Evolutionary conservation across 23 tunicate species (phyloP), one percentile per base, ranked within the genome.

Genomic region (Oikopleura dioica): DNA sequence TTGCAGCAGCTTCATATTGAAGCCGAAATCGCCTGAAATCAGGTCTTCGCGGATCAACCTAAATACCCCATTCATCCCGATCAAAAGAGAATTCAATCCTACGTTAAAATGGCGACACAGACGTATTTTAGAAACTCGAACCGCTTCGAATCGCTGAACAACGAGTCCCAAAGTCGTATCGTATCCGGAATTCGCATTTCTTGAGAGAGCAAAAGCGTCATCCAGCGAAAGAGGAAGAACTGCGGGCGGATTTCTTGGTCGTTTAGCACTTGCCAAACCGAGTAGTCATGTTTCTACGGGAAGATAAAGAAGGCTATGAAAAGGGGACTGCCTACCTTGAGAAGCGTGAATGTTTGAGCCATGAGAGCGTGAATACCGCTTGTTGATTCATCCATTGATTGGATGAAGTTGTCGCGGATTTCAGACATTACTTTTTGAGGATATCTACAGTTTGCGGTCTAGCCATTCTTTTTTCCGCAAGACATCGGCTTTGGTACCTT

Each of bases 391-490:
- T 86, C 99, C 50, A 91, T 69, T 0, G 97, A 82, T 34, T 87
- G 83, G 67, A 94, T 86, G 83, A 94, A 86, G 59, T 86, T 81
- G 59, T 94, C 99, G 0, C 99, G 82, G 36, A 94, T 83, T 69
- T 86, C 95, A 1, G 82, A 83, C 99, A 94, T 94, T 36, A 94
- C 79, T n/a, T n/a, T n/a, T n/a, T n/a, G n/a, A n/a, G n/a, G n/a
- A n/a, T n/a, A n/a, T n/a, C n/a, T n/a, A n/a, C n/a, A n/a, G n/a
- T n/a, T n/a, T n/a, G n/a, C n/a, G n/a, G n/a, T n/a, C n/a, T n/a
- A n/a, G n/a, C n/a, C n/a, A n/a, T n/a, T n/a, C n/a, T n/a, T n/a
- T n/a, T n/a, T n/a, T n/a, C n/a, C n/a, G n/a, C n/a, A n/a, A n/a
- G n/a, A n/a, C n/a, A n/a, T n/a, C n/a, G n/a, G n/a, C n/a, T n/a